Base-by-base conservation (phyloP, 2,797 vertebrate genomes). In the Melanotaenia nigrans region DNA sequence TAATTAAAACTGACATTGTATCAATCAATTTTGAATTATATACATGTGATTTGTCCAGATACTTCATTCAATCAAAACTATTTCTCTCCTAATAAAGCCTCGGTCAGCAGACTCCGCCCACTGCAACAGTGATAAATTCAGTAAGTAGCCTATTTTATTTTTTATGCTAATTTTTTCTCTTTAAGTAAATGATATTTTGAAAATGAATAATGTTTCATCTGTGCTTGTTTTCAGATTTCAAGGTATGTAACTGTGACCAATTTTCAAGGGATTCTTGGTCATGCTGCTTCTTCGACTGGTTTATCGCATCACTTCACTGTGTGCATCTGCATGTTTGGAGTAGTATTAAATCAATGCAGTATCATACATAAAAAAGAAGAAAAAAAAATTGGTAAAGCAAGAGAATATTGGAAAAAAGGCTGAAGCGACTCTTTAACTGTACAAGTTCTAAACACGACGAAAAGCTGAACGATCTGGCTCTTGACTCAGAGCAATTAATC, bases 91-190 rank as follows among this genome's bases (percentile, higher is more conserved):
- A 12, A 80, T 90, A 1, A 87, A 99, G 97, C 96, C 95, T 0
- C 94, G 91, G 54, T 96, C 96, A 61, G 96, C 95, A 0, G 96
- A 97, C 85, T 97, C 96, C 75, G 95, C 93, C 49, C 94, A 94
- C 81, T 96, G 95, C 85, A 94, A 92, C 88, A 94, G 93, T n/a
- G 92, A 93, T 30, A 94, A 92, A 85, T 84, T 92, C 20, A 93
- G 97, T 98, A 81, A 92, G 92, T 68, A 47, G 8, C 20, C 18
- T 47, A 2, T 20, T 20, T 6, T 13, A 25, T 71, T 40, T 11
- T 5, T 36, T 24, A 42, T 30, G 10, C 20, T 33, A 24, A 45
- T 57, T 25, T 30, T 4, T 33, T 10, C 0, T 24, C n/a, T 55
- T 60, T 60, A 22, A 54, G 1, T 38, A 22, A 8, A 72, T 53